phyloP scores from a whole-genome alignment of 2,888 invertebrate genomes.

The Dyspetes luteomarginatus region DNA sequence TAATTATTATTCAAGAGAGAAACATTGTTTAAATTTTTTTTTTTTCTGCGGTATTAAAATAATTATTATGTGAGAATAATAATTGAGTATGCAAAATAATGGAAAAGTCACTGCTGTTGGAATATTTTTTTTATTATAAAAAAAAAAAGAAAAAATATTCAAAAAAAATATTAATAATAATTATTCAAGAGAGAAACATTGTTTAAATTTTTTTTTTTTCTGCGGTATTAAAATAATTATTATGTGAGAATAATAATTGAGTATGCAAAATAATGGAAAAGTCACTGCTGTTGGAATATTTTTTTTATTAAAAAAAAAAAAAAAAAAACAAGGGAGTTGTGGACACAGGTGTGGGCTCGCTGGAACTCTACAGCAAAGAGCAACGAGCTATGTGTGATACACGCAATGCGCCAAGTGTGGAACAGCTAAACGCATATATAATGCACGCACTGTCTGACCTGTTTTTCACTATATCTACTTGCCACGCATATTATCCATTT shows the following conservation, averaged over 20 bases:
- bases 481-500: conserved; percentile 39
- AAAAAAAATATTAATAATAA: background rate
- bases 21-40: too few relatives aligned
- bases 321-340: background rate
- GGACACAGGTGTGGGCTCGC: conserved; percentile 52
- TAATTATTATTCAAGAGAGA: too few relatives aligned
- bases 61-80: too few relatives aligned
- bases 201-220: too few relatives aligned
- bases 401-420: conserved; percentile 1
- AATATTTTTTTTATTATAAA: background rate
- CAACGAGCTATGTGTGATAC: background rate
- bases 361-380: conserved; percentile 17
- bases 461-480: conserved; percentile 20
- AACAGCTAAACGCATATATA: background rate
- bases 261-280: too few relatives aligned
- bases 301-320: background rate
- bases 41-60: too few relatives aligned
- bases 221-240: too few relatives aligned
- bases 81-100: too few relatives aligned
- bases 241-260: too few relatives aligned
- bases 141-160: background rate
- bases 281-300: background rate
- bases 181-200: background rate
- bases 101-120: too few relatives aligned
- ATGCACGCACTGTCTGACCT: conserved; percentile 15